These are phyloP conservation scores for Hypocryptadius cinnamomeus DNA, from an alignment of 2,113 vertebrate genomes.

Conservation along the genomic window DNA sequence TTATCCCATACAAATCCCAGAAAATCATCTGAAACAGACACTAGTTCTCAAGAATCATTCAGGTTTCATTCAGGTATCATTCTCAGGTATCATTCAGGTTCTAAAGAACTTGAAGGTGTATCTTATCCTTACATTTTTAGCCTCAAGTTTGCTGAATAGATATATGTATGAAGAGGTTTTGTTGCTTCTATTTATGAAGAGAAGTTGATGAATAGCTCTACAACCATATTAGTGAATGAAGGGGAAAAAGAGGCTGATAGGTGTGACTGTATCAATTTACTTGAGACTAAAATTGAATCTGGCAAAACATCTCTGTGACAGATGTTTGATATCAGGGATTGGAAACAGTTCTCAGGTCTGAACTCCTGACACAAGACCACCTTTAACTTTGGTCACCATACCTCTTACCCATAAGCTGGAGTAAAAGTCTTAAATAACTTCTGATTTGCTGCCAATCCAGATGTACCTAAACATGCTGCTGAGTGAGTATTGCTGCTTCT, in stretches of 20 bases:
- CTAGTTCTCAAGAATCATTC: background rate
- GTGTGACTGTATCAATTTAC: background rate
- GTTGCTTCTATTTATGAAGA: background rate
- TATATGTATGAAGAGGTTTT: background rate
- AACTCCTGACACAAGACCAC: background rate
- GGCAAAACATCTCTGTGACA: background rate
- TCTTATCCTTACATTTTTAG: background rate
- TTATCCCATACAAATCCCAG: background rate
- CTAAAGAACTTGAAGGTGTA: background rate
- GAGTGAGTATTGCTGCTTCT: background rate
- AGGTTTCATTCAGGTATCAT: background rate
- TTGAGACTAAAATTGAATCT: background rate
- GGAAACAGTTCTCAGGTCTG: background rate
- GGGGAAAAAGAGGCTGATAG: accelerated
- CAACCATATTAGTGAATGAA: too few species aligned
- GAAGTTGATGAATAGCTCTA: background rate
- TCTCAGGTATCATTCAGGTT: background rate
- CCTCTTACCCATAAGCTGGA: background rate
- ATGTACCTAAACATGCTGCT: background rate
- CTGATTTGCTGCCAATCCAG: background rate
- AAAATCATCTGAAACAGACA: background rate
- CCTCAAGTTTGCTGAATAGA: background rate
- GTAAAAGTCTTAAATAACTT: background rate
- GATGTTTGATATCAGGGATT: background rate
- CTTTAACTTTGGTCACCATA: background rate